Conservation (phyloP, 37 sponge, comb jelly and placozoan genomes). For the Geodia barretti region DNA sequence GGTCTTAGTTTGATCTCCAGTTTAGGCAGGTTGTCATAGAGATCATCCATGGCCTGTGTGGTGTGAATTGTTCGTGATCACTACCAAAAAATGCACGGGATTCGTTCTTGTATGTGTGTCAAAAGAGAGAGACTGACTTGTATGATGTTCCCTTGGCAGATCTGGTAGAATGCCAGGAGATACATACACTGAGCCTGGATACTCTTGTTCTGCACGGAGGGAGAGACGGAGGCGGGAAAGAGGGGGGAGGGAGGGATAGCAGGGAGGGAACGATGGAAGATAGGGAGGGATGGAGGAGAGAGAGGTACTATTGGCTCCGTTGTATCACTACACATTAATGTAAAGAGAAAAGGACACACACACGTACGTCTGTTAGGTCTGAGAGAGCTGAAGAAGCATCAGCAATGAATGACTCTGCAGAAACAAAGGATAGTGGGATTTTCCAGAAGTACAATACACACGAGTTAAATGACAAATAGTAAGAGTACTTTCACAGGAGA, state of each 20-base stretch:
- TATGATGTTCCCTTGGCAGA: constrained; percentile 20
- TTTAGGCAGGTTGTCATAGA: constrained; percentile 32
- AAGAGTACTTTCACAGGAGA: too few species aligned
- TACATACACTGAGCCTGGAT: constrained; percentile 47
- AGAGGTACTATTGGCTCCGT: neutral
- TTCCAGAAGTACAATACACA: neutral
- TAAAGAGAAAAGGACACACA: neutral
- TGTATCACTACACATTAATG: neutral
- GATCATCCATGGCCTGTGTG: constrained; percentile 24
- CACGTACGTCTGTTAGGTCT: neutral
- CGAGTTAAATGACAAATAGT: too few species aligned
- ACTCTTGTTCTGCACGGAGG: constrained; percentile 7
- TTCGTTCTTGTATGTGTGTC: too few species aligned
- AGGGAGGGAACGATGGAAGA: neutral
- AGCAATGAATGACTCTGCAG: neutral
- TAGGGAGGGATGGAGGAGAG: constrained; percentile 4
- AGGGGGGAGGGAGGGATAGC: neutral
- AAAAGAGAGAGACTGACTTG: neutral
- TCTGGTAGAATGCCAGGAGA: constrained; percentile 39
- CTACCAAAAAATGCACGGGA: too few species aligned
- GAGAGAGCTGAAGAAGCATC: neutral
- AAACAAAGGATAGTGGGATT: too few species aligned
- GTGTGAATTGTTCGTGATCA: too few species aligned
- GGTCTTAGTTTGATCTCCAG: constrained; percentile 32
- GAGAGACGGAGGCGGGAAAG: neutral